A percentile compares a stretch with the other conserved stretches of the same genome.
Conservation (phyloP, 2,888 invertebrate species). For the Sarcophaga caerulescens region DNA sequence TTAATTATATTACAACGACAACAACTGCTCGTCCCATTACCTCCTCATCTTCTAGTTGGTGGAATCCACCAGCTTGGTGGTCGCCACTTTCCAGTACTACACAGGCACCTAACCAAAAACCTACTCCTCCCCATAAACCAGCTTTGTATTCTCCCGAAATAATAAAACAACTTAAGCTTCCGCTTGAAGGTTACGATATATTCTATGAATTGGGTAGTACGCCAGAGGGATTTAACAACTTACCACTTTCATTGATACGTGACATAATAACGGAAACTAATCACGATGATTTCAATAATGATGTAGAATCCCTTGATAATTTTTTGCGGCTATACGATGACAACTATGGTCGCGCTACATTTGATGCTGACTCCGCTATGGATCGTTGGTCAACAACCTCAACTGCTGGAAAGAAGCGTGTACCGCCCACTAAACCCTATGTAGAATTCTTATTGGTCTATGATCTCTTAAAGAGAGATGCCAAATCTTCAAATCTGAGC, state of each 20-base stretch:
- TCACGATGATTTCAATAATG: conserved; percentile 77
- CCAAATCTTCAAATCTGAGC: conserved; percentile 79
- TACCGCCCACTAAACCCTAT: conserved; percentile 81
- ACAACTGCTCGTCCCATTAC: conserved; percentile 59
- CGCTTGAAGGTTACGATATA: conserved; percentile 72
- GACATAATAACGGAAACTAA: conserved; percentile 78
- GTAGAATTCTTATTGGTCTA: conserved; percentile 80
- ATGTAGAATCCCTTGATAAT: conserved; percentile 79
- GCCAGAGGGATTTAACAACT: conserved; percentile 74
- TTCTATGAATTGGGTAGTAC: conserved; percentile 74
- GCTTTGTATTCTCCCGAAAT: conserved; percentile 75
- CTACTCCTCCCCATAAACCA: conserved; percentile 75
- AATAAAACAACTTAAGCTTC: conserved; percentile 42
- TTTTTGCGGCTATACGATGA: conserved; percentile 80
- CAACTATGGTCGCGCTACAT: conserved; percentile 77
- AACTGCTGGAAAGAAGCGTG: conserved; percentile 80
- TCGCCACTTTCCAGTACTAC: conserved; percentile 71
- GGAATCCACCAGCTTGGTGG: conserved; percentile 76
- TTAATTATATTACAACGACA: conserved; percentile 7
- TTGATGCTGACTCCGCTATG: conserved; percentile 75
- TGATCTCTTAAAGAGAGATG: conserved; percentile 81
- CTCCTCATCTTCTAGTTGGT: conserved; percentile 69
- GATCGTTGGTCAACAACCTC: conserved; percentile 77
- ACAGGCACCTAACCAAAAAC: conserved; percentile 70
- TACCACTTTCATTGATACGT: conserved; percentile 77